Conservation (phyloP, 92 coral and sea anemone species). For the Umimayanthus chanpuru region DNA sequence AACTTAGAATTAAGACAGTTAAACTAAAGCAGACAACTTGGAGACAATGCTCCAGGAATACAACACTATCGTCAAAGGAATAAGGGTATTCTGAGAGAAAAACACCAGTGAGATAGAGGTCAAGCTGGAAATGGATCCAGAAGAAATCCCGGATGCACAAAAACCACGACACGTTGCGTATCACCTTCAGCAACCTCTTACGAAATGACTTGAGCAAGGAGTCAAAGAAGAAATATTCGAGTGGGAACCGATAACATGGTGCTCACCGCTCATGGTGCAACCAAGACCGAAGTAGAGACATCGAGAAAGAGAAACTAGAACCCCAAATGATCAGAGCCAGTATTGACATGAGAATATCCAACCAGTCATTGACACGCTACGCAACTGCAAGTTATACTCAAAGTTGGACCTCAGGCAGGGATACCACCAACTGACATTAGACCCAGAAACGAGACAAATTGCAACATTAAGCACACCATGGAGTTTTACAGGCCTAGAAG, state of each 20-base stretch:
- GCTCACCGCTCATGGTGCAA: slow-evolving; percentile 68
- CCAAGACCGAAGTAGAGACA: slow-evolving; percentile 49
- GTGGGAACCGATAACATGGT: slow-evolving; percentile 69
- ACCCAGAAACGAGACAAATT: too few relatives aligned
- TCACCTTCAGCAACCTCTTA: slow-evolving; percentile 46
- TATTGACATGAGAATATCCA: slow-evolving; percentile 63
- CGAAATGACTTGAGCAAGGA: slow-evolving; percentile 41
- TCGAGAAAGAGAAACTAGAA: slow-evolving; percentile 54
- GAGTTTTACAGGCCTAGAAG: too few relatives aligned
- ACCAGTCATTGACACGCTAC: slow-evolving; percentile 55
- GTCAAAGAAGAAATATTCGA: slow-evolving; percentile 56
- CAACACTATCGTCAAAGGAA: slow-evolving; percentile 48
- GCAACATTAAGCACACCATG: too few relatives aligned
- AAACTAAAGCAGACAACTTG: background rate
- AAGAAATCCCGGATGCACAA: slow-evolving; percentile 51
- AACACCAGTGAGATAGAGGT: slow-evolving; percentile 53
- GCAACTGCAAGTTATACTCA: background rate
- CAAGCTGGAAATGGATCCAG: slow-evolving; percentile 63
- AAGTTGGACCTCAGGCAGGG: too few relatives aligned
- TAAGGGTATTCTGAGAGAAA: slow-evolving; percentile 57
- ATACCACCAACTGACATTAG: too few relatives aligned
- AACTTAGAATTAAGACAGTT: slow-evolving; percentile 43
- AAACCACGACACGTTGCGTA: slow-evolving; percentile 42
- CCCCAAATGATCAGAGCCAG: slow-evolving; percentile 74
- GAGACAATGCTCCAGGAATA: slow-evolving; percentile 46